A percentile compares a stretch with the other conserved stretches of the same genome.
phyloP scores from a whole-genome alignment of 2,113 vertebrate species.

The Bettongia penicillata region DNA sequence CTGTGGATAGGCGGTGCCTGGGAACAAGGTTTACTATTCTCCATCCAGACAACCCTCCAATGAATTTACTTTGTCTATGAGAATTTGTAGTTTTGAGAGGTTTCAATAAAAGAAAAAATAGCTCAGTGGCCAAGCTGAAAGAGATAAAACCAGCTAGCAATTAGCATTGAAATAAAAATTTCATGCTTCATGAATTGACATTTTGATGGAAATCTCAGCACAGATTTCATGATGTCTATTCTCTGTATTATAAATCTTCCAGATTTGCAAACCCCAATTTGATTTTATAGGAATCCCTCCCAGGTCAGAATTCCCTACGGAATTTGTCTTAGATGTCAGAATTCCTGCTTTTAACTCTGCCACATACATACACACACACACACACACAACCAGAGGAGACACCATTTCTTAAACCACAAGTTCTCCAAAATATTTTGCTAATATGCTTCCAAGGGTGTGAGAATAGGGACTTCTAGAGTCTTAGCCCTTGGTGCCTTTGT shows the following conservation, averaged over 20 bases:
- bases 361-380: background rate
- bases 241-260: background rate
- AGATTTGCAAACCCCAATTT: background rate
- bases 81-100: background rate
- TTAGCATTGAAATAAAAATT: background rate
- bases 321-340: background rate
- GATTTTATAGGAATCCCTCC: background rate
- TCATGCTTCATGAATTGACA: background rate
- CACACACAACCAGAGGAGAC: background rate
- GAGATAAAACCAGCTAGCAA: background rate
- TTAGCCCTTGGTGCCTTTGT: background rate
- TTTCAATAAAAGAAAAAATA: background rate
- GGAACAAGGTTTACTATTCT: background rate
- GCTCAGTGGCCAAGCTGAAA: background rate
- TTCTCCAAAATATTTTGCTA: background rate
- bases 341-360: background rate
- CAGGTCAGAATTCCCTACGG: background rate
- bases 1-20: background rate
- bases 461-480: background rate
- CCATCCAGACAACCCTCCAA: background rate
- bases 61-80: background rate
- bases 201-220: background rate
- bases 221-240: slow-evolving; percentile 38
- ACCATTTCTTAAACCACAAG: background rate
- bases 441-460: background rate